Percentiles rank a stretch among this genome's conserved stretches.
phyloP scores from a whole-genome alignment of 2,797 vertebrate species.

The Varecia variegata region DNA sequence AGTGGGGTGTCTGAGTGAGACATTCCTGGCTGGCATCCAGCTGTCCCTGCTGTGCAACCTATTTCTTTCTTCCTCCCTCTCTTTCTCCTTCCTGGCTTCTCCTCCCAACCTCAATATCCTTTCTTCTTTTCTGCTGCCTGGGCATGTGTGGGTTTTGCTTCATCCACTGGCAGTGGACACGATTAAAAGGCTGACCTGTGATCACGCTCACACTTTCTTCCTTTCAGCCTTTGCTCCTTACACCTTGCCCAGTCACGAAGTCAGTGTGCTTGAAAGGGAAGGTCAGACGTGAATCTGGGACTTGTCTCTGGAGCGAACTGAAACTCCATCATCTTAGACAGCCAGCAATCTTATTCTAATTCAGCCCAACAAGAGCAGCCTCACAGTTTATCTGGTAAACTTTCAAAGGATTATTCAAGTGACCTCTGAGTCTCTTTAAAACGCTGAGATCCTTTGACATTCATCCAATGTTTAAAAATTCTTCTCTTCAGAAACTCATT shows the following conservation, averaged over 20 bases:
- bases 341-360: conserved; percentile 34
- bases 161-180: not conserved
- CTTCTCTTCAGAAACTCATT: conserved; percentile 19
- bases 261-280: conserved; percentile 16
- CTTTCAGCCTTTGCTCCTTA: not conserved
- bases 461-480: not conserved
- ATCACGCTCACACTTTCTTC: not conserved
- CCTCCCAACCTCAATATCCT: not conserved
- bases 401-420: conserved; percentile 16
- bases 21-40: not conserved
- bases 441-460: not conserved
- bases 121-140: not conserved
- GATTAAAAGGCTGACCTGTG: not conserved
- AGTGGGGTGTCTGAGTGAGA: not conserved
- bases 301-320: conserved; percentile 11
- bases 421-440: conserved; percentile 16
- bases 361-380: not conserved
- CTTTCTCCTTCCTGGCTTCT: not conserved
- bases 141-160: not conserved
- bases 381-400: conserved; percentile 8
- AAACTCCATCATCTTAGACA: not conserved
- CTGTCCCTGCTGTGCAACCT: not conserved
- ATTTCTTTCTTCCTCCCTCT: not conserved
- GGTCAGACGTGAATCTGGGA: conserved; percentile 33
- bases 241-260: not conserved